Evolutionary conservation across 2,113 vertebrate genomes (phyloP), one percentile per base, ranked within the genome.

Genomic region (Protomyctophum bolini): DNA sequence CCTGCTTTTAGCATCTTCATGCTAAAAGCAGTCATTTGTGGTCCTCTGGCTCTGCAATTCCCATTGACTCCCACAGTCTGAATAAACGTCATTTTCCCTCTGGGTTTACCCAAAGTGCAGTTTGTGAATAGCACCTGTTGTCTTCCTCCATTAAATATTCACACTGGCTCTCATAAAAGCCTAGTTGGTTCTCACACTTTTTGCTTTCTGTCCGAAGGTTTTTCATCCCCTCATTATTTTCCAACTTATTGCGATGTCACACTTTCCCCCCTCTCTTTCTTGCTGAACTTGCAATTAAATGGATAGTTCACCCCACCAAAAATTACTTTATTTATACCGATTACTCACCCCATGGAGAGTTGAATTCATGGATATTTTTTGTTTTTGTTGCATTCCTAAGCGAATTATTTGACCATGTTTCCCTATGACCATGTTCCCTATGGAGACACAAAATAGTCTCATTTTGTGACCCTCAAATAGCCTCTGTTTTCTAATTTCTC

Each of bases 81-180:
- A 41, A 79, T 65, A 28, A 68, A 47, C 66, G 46, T 33, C 14
- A 51, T 66, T 49, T 71, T 48, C 14, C 66, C 50, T 47, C 48
- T 73, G 11, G 28, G 49, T 63, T 81, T 12, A 54, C n/a, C 61
- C 41, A 62, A 59, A 65, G 60, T 76, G 50, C 47, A 77, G 48
- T 60, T 72, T 62, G 67, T 71, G 54, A 63, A 61, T 73, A 83
- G 52, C 33, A 77, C 63, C 66, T 77, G 58, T 64, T 57, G 63
- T 72, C 29, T 70, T 14, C 48, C 58, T 71, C 47, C 60, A 66
- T 14, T 11, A 41, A 28, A 10, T 14, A n/a, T 28, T 64, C 49
- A 66, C 8, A 55, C 11, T 28, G 48, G 65, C 58, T 10, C 63
- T 70, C 33, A 57, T 72, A 58, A 81, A 69, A 74, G 6, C 3